A percentile compares a stretch with the other conserved stretches of the same genome.
Conservation (phyloP, 2,113 vertebrate species). For the Elanus axillaris region DNA sequence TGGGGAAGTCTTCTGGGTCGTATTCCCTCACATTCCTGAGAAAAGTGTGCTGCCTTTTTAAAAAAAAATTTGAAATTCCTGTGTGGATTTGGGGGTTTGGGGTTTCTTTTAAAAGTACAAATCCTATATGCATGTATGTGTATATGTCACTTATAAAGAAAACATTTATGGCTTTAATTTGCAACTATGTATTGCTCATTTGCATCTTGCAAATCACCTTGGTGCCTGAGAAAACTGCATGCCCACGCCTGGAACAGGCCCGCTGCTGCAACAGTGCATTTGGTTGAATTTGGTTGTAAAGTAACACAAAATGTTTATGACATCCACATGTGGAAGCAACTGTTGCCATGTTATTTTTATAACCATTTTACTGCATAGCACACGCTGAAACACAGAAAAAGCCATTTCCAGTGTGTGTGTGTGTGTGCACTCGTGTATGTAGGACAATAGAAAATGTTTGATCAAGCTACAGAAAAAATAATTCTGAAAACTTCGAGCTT, state of each 20-base stretch:
- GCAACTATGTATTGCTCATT: not conserved
- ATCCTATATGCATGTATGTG: not conserved
- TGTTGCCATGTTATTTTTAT: constrained; percentile 10
- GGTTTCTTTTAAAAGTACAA: not conserved
- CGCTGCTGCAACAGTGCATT: not conserved
- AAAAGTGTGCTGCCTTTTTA: too few species aligned
- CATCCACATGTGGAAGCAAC: constrained; percentile 7
- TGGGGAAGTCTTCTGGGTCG: not conserved
- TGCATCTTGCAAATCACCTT: not conserved
- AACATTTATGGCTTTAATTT: not conserved
- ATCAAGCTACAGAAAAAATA: not conserved
- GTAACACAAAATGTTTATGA: not conserved
- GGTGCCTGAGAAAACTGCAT: not conserved
- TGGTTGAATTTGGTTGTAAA: not conserved
- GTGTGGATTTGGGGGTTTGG: not conserved
- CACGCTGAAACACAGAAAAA: not conserved
- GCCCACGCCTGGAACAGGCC: not conserved
- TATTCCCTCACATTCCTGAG: rapidly evolving
- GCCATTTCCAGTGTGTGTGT: not conserved
- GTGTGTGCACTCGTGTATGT: not conserved
- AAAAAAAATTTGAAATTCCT: not conserved
- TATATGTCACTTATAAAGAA: not conserved
- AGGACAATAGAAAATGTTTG: not conserved
- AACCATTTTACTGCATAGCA: not conserved
- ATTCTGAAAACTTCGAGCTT: not conserved